Evolutionary conservation across 2,113 vertebrate genomes (phyloP).

Genomic region (Orthochromis malagaraziensis): DNA sequence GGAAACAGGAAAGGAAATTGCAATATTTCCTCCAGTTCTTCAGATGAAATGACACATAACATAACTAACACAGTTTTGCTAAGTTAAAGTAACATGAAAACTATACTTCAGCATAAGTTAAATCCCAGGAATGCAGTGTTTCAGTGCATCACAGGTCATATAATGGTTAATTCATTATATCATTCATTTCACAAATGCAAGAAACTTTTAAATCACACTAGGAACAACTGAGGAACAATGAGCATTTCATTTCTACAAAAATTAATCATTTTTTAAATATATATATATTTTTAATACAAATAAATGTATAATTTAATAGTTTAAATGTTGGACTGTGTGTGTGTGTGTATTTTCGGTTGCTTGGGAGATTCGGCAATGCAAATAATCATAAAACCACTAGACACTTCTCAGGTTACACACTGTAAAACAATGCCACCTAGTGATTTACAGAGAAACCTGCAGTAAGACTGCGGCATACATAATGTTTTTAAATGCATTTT

Average conservation of each 20-base stretch:
- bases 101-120: not conserved
- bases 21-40: not conserved
- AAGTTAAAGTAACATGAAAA: not conserved
- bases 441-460: not conserved
- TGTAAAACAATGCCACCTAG: conserved; percentile 54
- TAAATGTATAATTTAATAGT: not conserved
- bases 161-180: not conserved
- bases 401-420: not conserved
- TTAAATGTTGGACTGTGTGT: not conserved
- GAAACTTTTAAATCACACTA: not conserved
- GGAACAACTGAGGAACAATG: not conserved
- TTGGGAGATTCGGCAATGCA: not conserved
- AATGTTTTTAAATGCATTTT: not conserved
- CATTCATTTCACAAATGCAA: not conserved
- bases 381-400: not conserved
- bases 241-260: not conserved
- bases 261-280: not conserved
- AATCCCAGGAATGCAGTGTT: not conserved
- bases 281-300: not conserved
- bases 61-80: not conserved
- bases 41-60: not conserved
- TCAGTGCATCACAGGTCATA: not conserved
- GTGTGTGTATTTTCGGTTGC: not conserved
- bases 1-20: conserved; percentile 10
- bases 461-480: not conserved